Base-by-base conservation (phyloP, 2,113 vertebrate genomes). In the Pungitius pungitius region DNA sequence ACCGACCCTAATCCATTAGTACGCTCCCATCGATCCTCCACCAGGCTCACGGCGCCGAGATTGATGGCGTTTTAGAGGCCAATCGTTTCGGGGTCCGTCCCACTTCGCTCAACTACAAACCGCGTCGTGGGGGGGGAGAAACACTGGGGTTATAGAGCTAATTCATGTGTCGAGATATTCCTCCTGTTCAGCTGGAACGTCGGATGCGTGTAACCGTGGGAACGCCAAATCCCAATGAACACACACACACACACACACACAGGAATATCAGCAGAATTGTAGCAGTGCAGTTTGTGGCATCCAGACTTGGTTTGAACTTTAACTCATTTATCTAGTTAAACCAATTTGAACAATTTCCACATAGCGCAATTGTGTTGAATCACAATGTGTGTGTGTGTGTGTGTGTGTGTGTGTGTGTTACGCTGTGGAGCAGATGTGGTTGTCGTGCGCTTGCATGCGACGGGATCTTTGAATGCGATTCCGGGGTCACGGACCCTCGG, bases 1-100 rank as follows among this genome's bases (percentile, higher is more conserved):
- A 83, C 82, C 75, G 77, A 70, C 51, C 14, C 71, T 75, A 78
- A 91, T 87, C 86, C 89, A 91, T 90, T 92, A 89, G 83, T 79
- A 63, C 65, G 40, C 83, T 79, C 79, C 61, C 73, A 89, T 90
- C 54, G 78, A 88, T 88, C 65, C 54, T 10, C 58, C 43, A 20
- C 61, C 12, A 8, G 55, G 69, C 62, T 71, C 54, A 26, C 65
- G 35, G 69, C 58, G 13, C 20, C 69, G 26, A 61, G 39, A 78
- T 83, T 72, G 20, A 49, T 81, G 45, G 67, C 54, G 45, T 69
- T 62, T 56, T 18, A 40, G 35, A 45, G 42, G 67, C 18, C 49
- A 12, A 22, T 2, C 51, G 26, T 52, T 63, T 9, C 37, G 20
- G 56, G 60, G 6, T 57, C 59, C 37, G 15, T 54, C 9, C 60